Conservation (phyloP, 2,113 vertebrate species). For the Grammomys surdaster region DNA sequence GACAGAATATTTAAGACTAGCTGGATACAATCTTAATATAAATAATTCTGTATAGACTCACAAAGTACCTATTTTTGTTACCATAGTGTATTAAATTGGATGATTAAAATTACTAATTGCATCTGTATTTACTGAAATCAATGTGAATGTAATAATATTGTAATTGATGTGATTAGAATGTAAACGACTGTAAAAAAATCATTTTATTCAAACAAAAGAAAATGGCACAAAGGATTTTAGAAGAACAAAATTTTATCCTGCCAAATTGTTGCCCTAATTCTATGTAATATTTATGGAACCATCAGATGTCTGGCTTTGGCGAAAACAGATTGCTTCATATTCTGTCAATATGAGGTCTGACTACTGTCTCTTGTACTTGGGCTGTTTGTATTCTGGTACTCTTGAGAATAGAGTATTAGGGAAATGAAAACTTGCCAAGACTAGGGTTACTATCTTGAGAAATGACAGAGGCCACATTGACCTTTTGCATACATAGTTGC, state of each 20-base stretch:
- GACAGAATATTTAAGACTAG: constrained; percentile 32
- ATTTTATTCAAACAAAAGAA: constrained; percentile 39
- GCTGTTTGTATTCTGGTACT: background rate
- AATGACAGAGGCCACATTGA: background rate
- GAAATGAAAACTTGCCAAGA: background rate
- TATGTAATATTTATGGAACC: background rate
- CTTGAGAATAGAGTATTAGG: background rate
- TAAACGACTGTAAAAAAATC: background rate
- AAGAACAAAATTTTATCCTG: background rate
- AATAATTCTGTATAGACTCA: constrained; percentile 25
- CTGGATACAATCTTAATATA: background rate
- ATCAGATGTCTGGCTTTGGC: background rate
- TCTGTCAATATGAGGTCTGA: background rate
- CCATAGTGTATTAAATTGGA: background rate
- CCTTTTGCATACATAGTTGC: background rate
- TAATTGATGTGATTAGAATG: constrained; percentile 17
- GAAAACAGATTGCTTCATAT: background rate
- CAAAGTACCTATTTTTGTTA: background rate
- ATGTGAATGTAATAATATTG: background rate
- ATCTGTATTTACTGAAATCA: constrained; percentile 15
- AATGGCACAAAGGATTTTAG: background rate
- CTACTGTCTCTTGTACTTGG: background rate
- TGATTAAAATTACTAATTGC: constrained; percentile 4
- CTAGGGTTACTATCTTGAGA: background rate
- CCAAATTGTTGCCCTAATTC: background rate